These are phyloP conservation scores for Tetragonisca angustula DNA, from an alignment of 2,888 invertebrate genomes.

Conservation along the genomic window DNA sequence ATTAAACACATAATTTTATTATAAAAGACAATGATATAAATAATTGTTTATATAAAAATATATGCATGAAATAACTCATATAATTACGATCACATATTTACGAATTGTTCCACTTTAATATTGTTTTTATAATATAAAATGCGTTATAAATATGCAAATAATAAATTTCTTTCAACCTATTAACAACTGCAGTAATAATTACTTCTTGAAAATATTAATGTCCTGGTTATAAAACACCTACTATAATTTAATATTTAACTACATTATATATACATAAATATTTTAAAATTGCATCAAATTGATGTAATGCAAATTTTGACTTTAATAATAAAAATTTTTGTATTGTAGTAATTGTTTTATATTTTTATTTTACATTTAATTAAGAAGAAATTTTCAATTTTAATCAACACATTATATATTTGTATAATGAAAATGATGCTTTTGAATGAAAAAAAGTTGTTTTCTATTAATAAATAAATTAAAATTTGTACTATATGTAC, in stretches of 20 bases:
- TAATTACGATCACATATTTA: conserved; percentile 19
- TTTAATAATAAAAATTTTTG: conserved; percentile 2
- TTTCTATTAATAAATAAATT: conserved; percentile 3
- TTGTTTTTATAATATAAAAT: conserved; percentile 12
- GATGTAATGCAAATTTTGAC: conserved; percentile 1
- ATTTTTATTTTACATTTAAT: conserved; percentile 5
- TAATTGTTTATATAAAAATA: conserved; percentile 21
- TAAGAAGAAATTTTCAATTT: conserved; percentile 27
- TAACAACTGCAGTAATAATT: not conserved
- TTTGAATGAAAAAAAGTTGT: not conserved
- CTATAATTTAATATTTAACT: conserved; percentile 14
- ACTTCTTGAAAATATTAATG: not conserved
- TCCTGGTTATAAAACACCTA: not conserved
- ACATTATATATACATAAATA: conserved; percentile 5
- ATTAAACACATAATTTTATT: conserved; percentile 8
- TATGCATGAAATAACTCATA: not conserved
- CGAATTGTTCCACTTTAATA: conserved; percentile 1
- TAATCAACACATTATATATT: conserved; percentile 20
- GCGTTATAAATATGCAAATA: conserved; percentile 11
- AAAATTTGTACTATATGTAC: not conserved
- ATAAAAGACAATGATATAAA: conserved; percentile 27
- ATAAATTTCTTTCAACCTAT: conserved; percentile 10
- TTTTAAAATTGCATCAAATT: conserved; percentile 7
- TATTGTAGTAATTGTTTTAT: conserved; percentile 19
- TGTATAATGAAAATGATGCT: conserved; percentile 41